Base-by-base conservation (phyloP, 2,888 invertebrate species). In the Perithous albicinctus region DNA sequence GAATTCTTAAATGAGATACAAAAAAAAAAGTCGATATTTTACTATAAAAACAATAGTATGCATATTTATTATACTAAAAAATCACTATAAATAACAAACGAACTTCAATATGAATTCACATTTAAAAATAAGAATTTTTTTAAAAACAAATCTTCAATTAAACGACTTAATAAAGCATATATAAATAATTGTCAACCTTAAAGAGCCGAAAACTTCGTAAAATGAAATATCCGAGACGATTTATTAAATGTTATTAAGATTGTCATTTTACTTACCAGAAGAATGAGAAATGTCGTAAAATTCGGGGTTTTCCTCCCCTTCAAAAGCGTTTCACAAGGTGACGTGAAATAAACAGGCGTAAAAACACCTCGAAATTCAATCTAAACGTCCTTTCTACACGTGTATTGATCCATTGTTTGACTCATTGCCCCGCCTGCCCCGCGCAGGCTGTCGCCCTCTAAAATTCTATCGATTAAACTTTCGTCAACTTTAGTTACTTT, bases 321-420 rank as follows among this genome's bases (percentile, higher is more conserved):
- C n/a, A n/a, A n/a, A 15, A 43, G 15, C 29, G 5, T 4, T 66
- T 67, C 66, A 73, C 54, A 69, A 59, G 69, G 74, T 69, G 74
- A 74, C 81, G 54, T 54, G 54, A 56, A 43, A 15, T n/a, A 15
- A 43, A 43, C 15, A 3, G 43, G 23, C 20, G 2, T 23, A 23
- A 7, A 67, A 81, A 67, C 73, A 74, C 69, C n/a, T n/a, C 73
- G 78, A 64, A 54, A 46, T 59, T 74, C 78, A 70, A 75, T 75
- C 54, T n/a, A n/a, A 32, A 54, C 56, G 66, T 73, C 15, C n/a
- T 29, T 56, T 20, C 70, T n/a, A 56, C 82, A 82, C 82, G 82
- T 82, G 87, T 89, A 90, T 91, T 91, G 91, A 91, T 91, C 91
- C 90, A 90, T 91, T 89, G 90, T 89, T 90, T 88, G 87, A 75